phyloP scores from a whole-genome alignment of 2,888 invertebrate genomes.

The Galeruca laticollis region DNA sequence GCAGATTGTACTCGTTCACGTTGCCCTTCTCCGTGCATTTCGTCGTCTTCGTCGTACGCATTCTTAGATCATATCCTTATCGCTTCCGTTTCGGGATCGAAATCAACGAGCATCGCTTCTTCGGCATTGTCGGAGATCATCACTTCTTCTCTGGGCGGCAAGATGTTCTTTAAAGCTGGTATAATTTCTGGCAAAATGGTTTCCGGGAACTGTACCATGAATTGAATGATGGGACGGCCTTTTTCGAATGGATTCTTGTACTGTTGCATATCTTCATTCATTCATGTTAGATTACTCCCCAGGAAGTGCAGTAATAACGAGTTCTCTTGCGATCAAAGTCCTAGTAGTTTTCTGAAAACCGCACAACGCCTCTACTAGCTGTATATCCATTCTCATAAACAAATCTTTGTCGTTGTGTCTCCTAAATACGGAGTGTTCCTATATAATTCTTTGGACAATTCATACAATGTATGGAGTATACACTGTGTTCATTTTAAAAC shows the following conservation, averaged over 20 bases:
- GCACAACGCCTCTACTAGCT: conserved; percentile 93
- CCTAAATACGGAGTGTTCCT: conserved; percentile 84
- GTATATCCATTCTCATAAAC: conserved; percentile 85
- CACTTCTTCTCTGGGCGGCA: conserved; percentile 79
- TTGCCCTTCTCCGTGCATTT: conserved; percentile 72
- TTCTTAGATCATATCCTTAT: conserved; percentile 76
- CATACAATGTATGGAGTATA: too few species aligned
- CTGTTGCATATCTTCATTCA: conserved; percentile 83
- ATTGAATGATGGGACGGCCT: conserved; percentile 90
- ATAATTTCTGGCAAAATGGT: conserved; percentile 79
- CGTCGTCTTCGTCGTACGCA: conserved; percentile 86
- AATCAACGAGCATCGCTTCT: conserved; percentile 79
- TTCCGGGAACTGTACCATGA: conserved; percentile 89
- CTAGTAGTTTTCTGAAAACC: conserved; percentile 92
- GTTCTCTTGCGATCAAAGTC: conserved; percentile 90
- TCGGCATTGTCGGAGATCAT: conserved; percentile 84
- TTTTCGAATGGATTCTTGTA: conserved; percentile 95
- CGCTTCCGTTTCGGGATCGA: conserved; percentile 82
- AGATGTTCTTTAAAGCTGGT: conserved; percentile 81
- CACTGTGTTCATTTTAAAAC: too few species aligned
- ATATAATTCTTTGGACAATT: too few species aligned
- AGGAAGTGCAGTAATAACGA: conserved; percentile 86
- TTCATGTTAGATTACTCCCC: conserved; percentile 92
- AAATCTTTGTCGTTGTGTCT: conserved; percentile 79
- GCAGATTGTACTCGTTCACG: conserved; percentile 87